phyloP scores from a whole-genome alignment of 2,888 invertebrate species.

The Teleogryllus oceanicus region DNA sequence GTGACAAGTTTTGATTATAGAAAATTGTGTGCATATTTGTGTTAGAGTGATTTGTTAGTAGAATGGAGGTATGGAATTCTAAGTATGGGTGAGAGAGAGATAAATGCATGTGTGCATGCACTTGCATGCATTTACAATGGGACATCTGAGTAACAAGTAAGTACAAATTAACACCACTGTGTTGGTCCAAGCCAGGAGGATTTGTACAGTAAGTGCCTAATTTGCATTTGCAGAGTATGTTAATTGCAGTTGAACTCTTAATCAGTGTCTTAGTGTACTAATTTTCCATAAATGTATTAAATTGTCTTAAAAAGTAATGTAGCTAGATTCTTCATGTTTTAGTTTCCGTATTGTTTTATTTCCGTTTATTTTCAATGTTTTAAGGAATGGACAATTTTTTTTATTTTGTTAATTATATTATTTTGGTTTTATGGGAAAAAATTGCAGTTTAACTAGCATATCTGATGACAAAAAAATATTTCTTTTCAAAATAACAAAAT shows the following conservation, averaged over 20 bases:
- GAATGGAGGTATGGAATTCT: neutral
- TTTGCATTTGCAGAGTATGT: neutral
- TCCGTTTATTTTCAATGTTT: neutral
- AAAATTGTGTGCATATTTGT: neutral
- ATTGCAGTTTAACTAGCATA: neutral
- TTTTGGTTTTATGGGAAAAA: neutral
- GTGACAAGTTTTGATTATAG: no score
- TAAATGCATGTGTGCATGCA: neutral
- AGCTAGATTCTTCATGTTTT: neutral
- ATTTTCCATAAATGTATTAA: neutral
- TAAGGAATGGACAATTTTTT: constrained; percentile 7
- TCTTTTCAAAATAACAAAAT: neutral
- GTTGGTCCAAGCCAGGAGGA: neutral
- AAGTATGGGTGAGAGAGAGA: no score
- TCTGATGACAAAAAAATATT: neutral
- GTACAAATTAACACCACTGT: neutral
- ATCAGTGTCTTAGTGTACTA: neutral
- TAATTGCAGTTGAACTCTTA: neutral
- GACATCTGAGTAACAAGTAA: neutral
- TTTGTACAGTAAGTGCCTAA: constrained; percentile 6
- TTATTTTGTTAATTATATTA: neutral
- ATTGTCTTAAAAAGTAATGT: neutral
- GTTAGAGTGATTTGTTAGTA: neutral
- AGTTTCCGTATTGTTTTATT: neutral
- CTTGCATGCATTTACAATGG: neutral